Evolutionary conservation across 1,140 invertebrate species (phyloP).

Genomic region (Laodelphax striatellus): DNA sequence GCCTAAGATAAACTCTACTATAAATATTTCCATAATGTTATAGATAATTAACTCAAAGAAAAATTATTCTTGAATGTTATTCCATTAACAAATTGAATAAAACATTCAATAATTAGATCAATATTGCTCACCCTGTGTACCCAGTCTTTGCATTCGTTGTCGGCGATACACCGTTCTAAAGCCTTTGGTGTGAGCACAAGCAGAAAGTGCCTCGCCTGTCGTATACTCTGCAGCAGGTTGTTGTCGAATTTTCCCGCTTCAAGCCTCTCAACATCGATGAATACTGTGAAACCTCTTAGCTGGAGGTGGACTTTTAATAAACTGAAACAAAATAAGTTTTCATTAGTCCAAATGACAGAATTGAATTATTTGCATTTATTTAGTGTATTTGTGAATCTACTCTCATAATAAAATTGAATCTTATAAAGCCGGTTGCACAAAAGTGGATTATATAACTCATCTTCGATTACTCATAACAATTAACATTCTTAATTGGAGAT

Average conservation of each 20-base stretch:
- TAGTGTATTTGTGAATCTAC: no score
- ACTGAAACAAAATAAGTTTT: constrained; percentile 33
- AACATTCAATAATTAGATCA: constrained; percentile 3
- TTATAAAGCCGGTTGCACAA: no score
- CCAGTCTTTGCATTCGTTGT: constrained; percentile 95
- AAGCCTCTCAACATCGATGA: constrained; percentile 89
- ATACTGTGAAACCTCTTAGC: constrained; percentile 84
- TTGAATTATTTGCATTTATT: no score
- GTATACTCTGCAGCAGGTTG: constrained; percentile 91
- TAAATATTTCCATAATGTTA: no score
- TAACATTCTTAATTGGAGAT: no score
- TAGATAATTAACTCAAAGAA: no score
- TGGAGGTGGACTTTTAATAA: constrained; percentile 89
- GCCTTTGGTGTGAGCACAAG: constrained; percentile 91
- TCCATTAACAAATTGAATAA: no score
- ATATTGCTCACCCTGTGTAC: constrained; percentile 78
- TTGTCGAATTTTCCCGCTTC: constrained; percentile 99
- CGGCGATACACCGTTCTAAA: constrained; percentile 84
- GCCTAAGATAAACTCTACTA: no score
- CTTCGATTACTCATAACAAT: no score
- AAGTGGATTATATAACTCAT: no score
- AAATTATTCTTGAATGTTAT: no score
- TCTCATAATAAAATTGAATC: neutral
- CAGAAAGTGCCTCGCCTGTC: constrained; percentile 92
- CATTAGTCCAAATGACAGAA: neutral